Conservation (phyloP, 2,888 invertebrate species). For the Lysandra bellargus region DNA sequence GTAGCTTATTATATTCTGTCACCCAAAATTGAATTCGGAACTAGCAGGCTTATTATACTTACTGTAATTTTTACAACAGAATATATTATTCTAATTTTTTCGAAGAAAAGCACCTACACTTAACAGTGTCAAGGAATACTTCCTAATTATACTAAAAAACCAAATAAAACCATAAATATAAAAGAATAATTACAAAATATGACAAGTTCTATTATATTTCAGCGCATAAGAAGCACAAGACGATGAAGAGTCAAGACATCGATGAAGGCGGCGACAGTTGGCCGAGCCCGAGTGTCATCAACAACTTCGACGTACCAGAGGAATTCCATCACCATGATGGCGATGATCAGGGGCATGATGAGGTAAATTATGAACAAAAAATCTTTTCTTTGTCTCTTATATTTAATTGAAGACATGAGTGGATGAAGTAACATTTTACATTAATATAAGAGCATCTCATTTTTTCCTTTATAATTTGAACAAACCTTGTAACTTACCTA, state of each 20-base stretch:
- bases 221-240: slow-evolving; percentile 29
- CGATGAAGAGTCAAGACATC: not conserved
- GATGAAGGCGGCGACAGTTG: slow-evolving; percentile 1
- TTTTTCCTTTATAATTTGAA: too few species aligned
- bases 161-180: too few species aligned
- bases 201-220: not conserved
- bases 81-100: too few species aligned
- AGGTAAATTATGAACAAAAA: not conserved
- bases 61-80: too few species aligned
- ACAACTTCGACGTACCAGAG: slow-evolving; percentile 23
- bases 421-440: not conserved
- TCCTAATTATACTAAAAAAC: too few species aligned
- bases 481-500: too few species aligned
- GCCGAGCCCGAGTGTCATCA: slow-evolving; percentile 22
- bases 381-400: not conserved
- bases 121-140: too few species aligned
- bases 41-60: too few species aligned
- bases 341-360: not conserved
- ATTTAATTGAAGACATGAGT: not conserved
- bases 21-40: too few species aligned
- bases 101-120: too few species aligned
- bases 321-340: slow-evolving; percentile 1
- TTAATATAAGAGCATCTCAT: not conserved
- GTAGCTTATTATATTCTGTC: too few species aligned
- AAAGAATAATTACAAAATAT: too few species aligned